These are phyloP conservation scores for Alligator sinensis DNA, from an alignment of 2,113 vertebrate genomes.

Conservation along the genomic window DNA sequence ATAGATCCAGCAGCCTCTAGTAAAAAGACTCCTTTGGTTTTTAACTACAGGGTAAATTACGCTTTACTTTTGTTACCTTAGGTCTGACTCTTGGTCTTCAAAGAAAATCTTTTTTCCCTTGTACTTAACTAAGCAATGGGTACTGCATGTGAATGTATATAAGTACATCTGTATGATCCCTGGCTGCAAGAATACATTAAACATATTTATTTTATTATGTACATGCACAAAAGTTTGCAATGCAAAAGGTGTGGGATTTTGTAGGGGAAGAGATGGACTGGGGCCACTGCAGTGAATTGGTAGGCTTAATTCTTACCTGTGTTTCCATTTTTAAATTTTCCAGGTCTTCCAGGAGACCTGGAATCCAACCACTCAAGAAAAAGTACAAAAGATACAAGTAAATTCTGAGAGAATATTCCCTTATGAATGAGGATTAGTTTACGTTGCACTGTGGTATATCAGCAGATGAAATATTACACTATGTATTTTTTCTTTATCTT, in stretches of 20 bases:
- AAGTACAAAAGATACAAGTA: constrained; percentile 37
- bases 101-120: constrained; percentile 14
- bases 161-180: neutral
- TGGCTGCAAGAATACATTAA: constrained; percentile 26
- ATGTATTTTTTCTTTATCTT: constrained; percentile 41
- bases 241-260: constrained; percentile 41
- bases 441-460: constrained; percentile 35
- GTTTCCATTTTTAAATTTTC: constrained; percentile 21
- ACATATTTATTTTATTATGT: constrained; percentile 57
- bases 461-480: constrained; percentile 23
- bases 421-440: constrained; percentile 46
- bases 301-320: constrained; percentile 24
- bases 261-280: constrained; percentile 16
- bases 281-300: neutral
- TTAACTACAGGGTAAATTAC: constrained; percentile 72
- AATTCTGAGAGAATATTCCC: constrained; percentile 46
- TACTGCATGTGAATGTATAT: neutral
- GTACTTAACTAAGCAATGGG: neutral
- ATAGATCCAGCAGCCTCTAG: constrained; percentile 69
- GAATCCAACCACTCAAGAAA: constrained; percentile 27
- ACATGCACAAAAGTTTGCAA: constrained; percentile 16
- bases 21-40: constrained; percentile 71
- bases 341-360: constrained; percentile 13
- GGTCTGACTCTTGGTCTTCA: constrained; percentile 64
- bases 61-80: constrained; percentile 51